Evolutionary conservation across 2,113 vertebrate species (phyloP).

Genomic region (Rhinolophus sinicus): DNA sequence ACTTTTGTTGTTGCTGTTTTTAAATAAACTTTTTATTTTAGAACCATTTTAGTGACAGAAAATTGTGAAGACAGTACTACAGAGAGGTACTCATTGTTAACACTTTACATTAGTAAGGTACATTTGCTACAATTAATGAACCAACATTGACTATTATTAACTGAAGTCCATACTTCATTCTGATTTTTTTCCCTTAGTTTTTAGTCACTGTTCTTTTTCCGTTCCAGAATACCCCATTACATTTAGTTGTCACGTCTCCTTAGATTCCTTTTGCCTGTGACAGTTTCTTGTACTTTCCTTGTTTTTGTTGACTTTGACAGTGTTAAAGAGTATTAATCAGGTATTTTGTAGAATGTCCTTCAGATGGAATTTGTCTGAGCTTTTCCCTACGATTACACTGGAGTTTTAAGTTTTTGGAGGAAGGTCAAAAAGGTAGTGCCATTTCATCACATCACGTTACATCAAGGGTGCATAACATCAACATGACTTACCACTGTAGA

Average conservation of each 20-base stretch:
- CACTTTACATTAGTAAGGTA: neutral
- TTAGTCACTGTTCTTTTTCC: neutral
- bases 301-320: neutral
- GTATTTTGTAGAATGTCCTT: neutral
- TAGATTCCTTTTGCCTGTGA: neutral
- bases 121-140: neutral
- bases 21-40: conserved; percentile 34
- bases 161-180: neutral
- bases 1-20: neutral
- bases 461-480: neutral
- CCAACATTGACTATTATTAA: neutral
- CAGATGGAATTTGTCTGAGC: neutral
- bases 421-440: neutral
- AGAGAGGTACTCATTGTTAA: neutral
- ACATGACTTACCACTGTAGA: neutral
- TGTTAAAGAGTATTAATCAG: neutral
- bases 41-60: neutral
- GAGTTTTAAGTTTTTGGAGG: neutral
- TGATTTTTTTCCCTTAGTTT: neutral
- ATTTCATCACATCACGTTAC: neutral
- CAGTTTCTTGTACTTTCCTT: neutral
- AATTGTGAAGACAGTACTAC: neutral
- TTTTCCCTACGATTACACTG: neutral
- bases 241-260: neutral
- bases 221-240: neutral